Base-by-base conservation (phyloP, 2,113 vertebrate genomes). In the Aix galericulata region DNA sequence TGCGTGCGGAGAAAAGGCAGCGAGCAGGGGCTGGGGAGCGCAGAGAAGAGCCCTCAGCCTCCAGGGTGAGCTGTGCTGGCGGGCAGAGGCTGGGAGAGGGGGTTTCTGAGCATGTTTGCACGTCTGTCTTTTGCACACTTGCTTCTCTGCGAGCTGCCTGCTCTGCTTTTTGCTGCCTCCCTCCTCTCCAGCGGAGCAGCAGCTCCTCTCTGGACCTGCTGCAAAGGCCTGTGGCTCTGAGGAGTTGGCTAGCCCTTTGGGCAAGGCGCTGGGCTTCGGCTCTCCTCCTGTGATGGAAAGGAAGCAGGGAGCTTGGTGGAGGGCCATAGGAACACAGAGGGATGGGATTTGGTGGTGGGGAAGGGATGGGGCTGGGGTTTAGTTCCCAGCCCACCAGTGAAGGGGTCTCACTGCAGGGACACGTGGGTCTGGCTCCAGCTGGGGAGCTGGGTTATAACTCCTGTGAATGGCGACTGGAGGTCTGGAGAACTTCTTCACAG, bases 61-160 rank as follows among this genome's bases (percentile, higher is more conserved):
- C n/a, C 3, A 6, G 83, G 96, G 96, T 96, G 95, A 97, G 96
- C 88, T 42, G 62, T 1, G 9, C 69, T 5, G 63, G 77, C 66
- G 34, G 7, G 25, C 81, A 68, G 52, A 6, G 73, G 48, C 73
- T 72, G 91, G 73, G 6, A 34, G 9, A 40, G 82, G 86, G 74
- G 42, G 79, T 82, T 82, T 66, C 74, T 77, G 86, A 4, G 69
- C 62, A 56, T 67, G 79, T 66, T 22, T 89, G 74, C 62, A 1
- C 42, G 72, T 5, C 64, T 60, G 59, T 32, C 42, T 93, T 55
- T 84, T 8, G 8, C 67, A 72, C 93, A 86, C 80, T 9, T 6
- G 1, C 13, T 94, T 38, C 52, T 87, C 46, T 14, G 77, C 53
- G 4, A 53, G 58, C 68, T 55, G 89, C 76, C 20, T 53, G 69